Conservation (phyloP, 2,888 invertebrate genomes). For the Andrena minutula region DNA sequence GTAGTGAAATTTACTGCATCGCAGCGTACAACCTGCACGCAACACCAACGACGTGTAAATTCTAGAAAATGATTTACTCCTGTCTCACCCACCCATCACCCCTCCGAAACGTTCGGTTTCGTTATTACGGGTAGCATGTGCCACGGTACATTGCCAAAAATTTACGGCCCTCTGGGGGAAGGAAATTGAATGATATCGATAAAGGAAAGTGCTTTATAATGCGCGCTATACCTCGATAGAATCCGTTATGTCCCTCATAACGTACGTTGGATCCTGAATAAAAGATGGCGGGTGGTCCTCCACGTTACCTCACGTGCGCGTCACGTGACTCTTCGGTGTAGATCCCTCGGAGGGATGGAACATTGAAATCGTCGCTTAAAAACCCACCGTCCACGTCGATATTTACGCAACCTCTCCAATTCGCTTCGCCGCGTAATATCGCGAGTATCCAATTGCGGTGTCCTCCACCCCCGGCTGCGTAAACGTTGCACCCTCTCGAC, state of each 20-base stretch:
- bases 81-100: background rate
- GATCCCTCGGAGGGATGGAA: background rate
- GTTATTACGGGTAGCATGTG: background rate
- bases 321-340: conserved; percentile 17
- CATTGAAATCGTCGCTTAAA: background rate
- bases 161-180: background rate
- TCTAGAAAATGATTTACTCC: conserved; percentile 47
- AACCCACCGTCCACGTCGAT: conserved; percentile 6
- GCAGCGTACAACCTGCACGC: conserved; percentile 23
- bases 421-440: conserved; percentile 19
- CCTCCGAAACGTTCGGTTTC: background rate
- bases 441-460: conserved; percentile 25
- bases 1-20: conserved; percentile 60
- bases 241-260: conserved; percentile 14
- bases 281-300: conserved; percentile 10
- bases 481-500: conserved; percentile 17
- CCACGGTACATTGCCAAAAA: background rate
- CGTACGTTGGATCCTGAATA: conserved; percentile 12
- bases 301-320: conserved; percentile 6
- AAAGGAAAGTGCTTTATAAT: conserved; percentile 11
- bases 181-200: conserved; percentile 5
- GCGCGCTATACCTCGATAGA: background rate
- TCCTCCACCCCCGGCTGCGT: background rate
- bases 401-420: conserved; percentile 5
- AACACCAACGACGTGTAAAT: conserved; percentile 40